phyloP scores from a whole-genome alignment of 2,888 invertebrate species.

The Rhimphoctona megacephalus region DNA sequence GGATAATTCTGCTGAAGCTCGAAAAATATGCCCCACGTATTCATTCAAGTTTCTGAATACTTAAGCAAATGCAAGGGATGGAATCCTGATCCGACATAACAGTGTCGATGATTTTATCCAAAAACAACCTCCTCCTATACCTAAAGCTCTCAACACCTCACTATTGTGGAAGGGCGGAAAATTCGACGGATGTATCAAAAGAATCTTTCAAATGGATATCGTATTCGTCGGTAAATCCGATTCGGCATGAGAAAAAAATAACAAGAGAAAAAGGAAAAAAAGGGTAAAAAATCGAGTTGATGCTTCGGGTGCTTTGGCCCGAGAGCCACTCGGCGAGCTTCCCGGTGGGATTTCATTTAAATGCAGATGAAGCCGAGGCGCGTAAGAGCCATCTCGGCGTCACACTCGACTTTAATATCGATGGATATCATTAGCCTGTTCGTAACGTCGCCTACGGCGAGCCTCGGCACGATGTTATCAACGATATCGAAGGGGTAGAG shows the following conservation, averaged over 20 bases:
- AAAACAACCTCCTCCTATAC: not conserved
- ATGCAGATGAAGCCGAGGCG: conserved; percentile 78
- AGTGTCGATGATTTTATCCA: not conserved
- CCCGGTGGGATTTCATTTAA: conserved; percentile 79
- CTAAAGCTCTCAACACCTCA: not conserved
- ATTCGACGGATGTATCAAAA: conserved; percentile 34
- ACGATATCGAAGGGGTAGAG: conserved; percentile 27
- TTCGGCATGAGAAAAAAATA: conserved; percentile 15
- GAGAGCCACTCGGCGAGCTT: conserved; percentile 60
- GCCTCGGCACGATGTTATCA: conserved; percentile 40
- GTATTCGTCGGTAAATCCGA: conserved; percentile 47
- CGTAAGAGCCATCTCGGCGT: conserved; percentile 72
- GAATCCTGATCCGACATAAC: not conserved
- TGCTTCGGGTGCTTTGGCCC: conserved; percentile 52
- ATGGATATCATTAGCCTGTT: conserved; percentile 78
- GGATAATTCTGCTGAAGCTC: not conserved
- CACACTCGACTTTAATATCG: conserved; percentile 79
- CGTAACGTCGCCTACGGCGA: conserved; percentile 49
- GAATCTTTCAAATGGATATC: conserved; percentile 42
- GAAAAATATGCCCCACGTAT: not conserved
- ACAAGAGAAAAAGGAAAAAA: conserved; percentile 31
- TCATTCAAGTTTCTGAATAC: not conserved
- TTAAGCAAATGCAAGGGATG: not conserved
- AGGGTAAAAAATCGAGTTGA: conserved; percentile 54
- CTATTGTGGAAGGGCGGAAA: not conserved